Conservation (phyloP, 2,113 vertebrate genomes). For the Calcarius ornatus region DNA sequence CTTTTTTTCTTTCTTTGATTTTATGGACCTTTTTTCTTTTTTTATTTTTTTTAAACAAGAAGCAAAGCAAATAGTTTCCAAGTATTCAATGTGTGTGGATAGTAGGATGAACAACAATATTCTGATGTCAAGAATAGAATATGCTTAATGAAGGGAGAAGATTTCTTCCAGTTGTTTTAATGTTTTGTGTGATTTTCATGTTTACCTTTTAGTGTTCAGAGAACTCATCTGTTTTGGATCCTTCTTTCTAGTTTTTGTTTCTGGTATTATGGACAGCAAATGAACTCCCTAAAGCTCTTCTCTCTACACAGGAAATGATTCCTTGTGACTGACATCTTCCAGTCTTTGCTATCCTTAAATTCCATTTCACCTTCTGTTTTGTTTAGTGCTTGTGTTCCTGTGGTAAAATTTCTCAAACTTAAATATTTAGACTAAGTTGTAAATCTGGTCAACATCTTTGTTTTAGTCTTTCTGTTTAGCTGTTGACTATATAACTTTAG, state of each 20-base stretch:
- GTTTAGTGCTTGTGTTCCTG: background rate
- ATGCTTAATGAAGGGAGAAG: background rate
- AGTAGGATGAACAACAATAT: background rate
- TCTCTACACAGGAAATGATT: background rate
- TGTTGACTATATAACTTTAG: background rate
- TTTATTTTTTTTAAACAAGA: background rate
- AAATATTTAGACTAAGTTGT: background rate
- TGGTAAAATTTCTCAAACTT: background rate
- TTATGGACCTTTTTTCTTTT: background rate
- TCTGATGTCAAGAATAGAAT: background rate
- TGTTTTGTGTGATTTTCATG: background rate
- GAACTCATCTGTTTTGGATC: background rate
- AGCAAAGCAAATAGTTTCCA: background rate
- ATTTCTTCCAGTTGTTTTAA: background rate
- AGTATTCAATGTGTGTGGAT: background rate
- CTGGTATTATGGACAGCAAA: background rate
- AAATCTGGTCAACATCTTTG: background rate
- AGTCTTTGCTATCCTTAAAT: background rate
- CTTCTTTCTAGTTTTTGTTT: background rate
- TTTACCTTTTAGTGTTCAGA: background rate
- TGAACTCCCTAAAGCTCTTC: background rate
- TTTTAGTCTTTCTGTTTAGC: background rate
- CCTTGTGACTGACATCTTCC: background rate
- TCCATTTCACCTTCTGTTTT: background rate
- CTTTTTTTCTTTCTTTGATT: background rate